phyloP scores from a whole-genome alignment of 2,113 vertebrate genomes.

The Nanorana parkeri region DNA sequence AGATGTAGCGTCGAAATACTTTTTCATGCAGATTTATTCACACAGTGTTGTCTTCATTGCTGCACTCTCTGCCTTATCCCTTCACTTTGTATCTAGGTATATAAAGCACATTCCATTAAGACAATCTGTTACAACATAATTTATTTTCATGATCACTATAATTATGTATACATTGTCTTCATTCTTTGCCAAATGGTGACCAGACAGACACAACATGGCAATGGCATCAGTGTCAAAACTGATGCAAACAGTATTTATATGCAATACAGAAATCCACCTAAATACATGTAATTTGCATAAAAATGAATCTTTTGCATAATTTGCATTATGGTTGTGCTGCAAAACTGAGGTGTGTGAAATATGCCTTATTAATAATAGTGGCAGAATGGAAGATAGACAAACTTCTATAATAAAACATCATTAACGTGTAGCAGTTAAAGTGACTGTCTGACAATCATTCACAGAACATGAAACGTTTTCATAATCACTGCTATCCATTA shows the following conservation, averaged over 20 bases:
- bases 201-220: slow-evolving; percentile 4
- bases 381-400: too few relatives aligned
- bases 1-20: background rate
- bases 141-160: slow-evolving; percentile 5
- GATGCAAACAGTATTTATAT: slow-evolving; percentile 37
- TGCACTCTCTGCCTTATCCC: background rate
- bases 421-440: too few relatives aligned
- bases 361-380: background rate
- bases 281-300: slow-evolving; percentile 18
- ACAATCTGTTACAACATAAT: slow-evolving; percentile 19
- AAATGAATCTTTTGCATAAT: slow-evolving; percentile 21
- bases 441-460: too few relatives aligned
- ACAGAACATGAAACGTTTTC: too few relatives aligned
- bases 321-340: slow-evolving; percentile 1
- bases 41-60: background rate
- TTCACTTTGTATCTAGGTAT: background rate
- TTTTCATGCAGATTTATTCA: slow-evolving; percentile 9
- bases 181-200: slow-evolving; percentile 16
- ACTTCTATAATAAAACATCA: too few relatives aligned
- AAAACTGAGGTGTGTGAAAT: background rate
- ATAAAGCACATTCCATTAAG: background rate
- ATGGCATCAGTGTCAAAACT: slow-evolving; percentile 29
- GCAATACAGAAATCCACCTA: slow-evolving; percentile 21
- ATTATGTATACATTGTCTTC: slow-evolving; percentile 2
- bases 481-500: too few relatives aligned